These are phyloP conservation scores for Scaptomyza graminum DNA, from an alignment of 1,140 invertebrate genomes.

Conservation along the genomic window DNA sequence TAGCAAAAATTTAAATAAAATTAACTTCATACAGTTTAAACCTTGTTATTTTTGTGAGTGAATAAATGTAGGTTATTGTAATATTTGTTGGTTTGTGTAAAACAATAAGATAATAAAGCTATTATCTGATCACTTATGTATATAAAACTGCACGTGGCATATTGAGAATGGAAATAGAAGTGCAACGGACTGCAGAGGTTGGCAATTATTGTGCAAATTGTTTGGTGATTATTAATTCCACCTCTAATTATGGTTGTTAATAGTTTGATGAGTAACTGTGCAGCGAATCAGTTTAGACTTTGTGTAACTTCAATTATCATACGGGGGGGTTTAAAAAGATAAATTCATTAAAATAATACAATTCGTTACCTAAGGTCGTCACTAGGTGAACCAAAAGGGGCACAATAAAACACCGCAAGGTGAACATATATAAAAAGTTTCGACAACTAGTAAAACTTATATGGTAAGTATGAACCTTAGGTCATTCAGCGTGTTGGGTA, in stretches of 20 bases:
- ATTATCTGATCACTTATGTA: constrained; percentile 22
- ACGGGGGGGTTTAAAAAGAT: constrained; percentile 10
- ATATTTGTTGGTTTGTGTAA: no score
- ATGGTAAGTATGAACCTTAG: constrained; percentile 20
- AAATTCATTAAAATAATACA: constrained; percentile 41
- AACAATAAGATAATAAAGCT: neutral
- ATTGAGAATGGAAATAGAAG: neutral
- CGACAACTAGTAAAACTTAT: constrained; percentile 1
- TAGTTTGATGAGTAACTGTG: constrained; percentile 1
- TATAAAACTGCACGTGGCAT: constrained; percentile 6
- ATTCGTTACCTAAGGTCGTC: constrained; percentile 51
- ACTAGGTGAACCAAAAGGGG: neutral
- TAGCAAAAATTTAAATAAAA: no score
- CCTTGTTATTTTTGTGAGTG: no score
- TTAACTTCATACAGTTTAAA: no score
- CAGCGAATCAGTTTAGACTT: constrained; percentile 13
- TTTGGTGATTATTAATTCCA: constrained; percentile 18
- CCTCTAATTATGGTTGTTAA: constrained; percentile 37
- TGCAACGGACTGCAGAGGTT: constrained; percentile 11
- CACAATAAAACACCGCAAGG: constrained; percentile 32
- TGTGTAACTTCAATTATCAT: constrained; percentile 6
- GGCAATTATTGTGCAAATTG: constrained; percentile 41
- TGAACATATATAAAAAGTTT: constrained; percentile 8
- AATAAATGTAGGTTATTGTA: no score
- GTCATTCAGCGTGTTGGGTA: constrained; percentile 24